A percentile compares a stretch with the other conserved stretches of the same genome.
phyloP scores from a whole-genome alignment of 2,888 invertebrate genomes.

The Perizoma affinitatum region DNA sequence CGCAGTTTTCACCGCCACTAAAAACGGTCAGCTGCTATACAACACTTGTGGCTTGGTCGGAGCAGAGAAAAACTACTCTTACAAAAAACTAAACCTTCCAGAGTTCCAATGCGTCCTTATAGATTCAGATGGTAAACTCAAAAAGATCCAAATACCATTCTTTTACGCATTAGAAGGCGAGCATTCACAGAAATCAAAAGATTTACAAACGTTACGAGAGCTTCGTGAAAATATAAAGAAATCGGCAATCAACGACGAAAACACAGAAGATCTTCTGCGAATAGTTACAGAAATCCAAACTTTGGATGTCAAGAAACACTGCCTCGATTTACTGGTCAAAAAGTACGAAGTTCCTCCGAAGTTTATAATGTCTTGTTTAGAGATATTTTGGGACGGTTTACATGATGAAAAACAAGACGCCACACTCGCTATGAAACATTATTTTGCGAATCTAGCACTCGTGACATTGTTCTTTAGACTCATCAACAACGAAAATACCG shows the following conservation, averaged over 20 bases:
- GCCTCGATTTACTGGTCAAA: conserved; percentile 87
- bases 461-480: conserved; percentile 66
- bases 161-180: conserved; percentile 95
- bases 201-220: conserved; percentile 93
- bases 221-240: conserved; percentile 87
- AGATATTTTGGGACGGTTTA: conserved; percentile 75
- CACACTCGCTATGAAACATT: conserved; percentile 56
- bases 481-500: conserved; percentile 60
- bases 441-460: conserved; percentile 64
- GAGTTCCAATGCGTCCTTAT: conserved; percentile 91
- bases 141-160: conserved; percentile 94
- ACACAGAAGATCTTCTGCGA: conserved; percentile 79
- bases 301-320: conserved; percentile 88
- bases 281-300: conserved; percentile 88
- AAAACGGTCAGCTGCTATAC: conserved; percentile 91
- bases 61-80: conserved; percentile 81
- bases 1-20: conserved; percentile 95
- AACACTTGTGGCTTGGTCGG: conserved; percentile 93
- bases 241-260: conserved; percentile 76
- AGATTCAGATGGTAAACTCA: conserved; percentile 92
- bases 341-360: conserved; percentile 86
- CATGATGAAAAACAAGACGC: conserved; percentile 43
- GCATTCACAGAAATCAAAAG: conserved; percentile 93
- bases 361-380: conserved; percentile 79
- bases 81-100: conserved; percentile 84